Conservation (phyloP, 1,140 invertebrate species). For the Drosophila simulans region DNA sequence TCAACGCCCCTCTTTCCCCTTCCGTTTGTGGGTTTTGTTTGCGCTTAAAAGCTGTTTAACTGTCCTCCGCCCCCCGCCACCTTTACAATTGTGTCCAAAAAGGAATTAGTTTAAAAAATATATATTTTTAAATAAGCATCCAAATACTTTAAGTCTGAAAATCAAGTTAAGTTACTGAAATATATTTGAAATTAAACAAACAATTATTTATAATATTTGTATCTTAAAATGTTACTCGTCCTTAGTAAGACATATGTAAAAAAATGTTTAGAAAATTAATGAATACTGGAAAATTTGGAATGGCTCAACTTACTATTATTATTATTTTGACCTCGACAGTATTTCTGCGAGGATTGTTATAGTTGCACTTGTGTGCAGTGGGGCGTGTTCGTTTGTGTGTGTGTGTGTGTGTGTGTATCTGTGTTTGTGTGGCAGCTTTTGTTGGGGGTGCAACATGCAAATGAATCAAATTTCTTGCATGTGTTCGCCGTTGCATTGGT, state of each 20-base stretch:
- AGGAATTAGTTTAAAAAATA: background rate
- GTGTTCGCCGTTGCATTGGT: conserved; percentile 31
- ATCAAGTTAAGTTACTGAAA: background rate
- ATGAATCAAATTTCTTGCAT: conserved; percentile 56
- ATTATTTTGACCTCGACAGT: conserved; percentile 1
- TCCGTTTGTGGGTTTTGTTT: conserved; percentile 35
- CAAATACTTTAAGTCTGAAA: background rate
- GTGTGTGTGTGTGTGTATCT: conserved; percentile 14
- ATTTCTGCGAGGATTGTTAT: conserved; percentile 30
- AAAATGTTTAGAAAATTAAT: too few species aligned
- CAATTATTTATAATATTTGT: too few species aligned
- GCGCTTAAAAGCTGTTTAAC: conserved; percentile 59
- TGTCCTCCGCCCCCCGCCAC: conserved; percentile 18
- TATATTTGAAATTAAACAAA: background rate
- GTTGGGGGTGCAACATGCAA: conserved; percentile 57
- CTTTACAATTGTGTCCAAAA: conserved; percentile 5
- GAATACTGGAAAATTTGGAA: too few species aligned
- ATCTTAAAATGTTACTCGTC: too few species aligned
- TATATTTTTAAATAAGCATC: too few species aligned
- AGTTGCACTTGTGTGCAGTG: conserved; percentile 24
- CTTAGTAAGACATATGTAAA: too few species aligned
- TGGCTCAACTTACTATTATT: background rate
- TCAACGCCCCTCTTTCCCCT: background rate
- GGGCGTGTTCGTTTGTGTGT: conserved; percentile 12
- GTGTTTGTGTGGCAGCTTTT: conserved; percentile 29